A percentile compares a stretch with the other conserved stretches of the same genome.
Conservation (phyloP, 2,888 invertebrate genomes). For the Lasioglossum morio region DNA sequence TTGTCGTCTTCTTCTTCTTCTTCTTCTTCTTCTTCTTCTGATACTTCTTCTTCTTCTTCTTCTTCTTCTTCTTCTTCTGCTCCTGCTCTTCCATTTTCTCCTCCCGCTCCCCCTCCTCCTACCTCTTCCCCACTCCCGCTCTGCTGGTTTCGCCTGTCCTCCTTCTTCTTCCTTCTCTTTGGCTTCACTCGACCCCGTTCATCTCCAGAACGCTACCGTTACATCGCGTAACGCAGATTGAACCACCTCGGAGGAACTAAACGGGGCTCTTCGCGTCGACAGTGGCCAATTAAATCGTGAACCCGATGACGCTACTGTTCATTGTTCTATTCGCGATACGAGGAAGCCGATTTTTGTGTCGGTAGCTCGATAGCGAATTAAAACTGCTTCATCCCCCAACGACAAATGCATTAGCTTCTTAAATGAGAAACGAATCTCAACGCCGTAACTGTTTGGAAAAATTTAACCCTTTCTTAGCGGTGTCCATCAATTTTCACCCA, state of each 20-base stretch:
- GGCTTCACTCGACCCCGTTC: slow-evolving; percentile 40
- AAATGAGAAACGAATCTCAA: no score
- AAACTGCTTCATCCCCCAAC: neutral
- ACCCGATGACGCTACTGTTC: slow-evolving; percentile 4
- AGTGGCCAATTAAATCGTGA: slow-evolving; percentile 48
- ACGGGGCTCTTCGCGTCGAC: slow-evolving; percentile 36
- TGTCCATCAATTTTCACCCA: no score
- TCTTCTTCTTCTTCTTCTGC: slow-evolving; percentile 37
- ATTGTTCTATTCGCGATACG: neutral
- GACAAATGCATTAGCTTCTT: neutral
- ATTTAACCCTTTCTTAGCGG: no score
- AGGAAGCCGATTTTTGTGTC: neutral
- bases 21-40: slow-evolving; percentile 23
- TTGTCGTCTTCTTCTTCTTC: slow-evolving; percentile 55
- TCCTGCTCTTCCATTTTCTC: slow-evolving; percentile 1
- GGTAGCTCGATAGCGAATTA: neutral
- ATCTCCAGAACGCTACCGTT: slow-evolving; percentile 65
- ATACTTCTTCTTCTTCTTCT: no score
- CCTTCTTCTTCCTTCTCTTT: slow-evolving; percentile 24
- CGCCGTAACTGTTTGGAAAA: no score
- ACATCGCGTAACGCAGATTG: slow-evolving; percentile 54
- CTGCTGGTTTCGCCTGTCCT: slow-evolving; percentile 2
- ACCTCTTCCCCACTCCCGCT: slow-evolving; percentile 15
- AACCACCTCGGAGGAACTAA: slow-evolving; percentile 44
- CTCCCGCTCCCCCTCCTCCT: neutral